phyloP scores from a whole-genome alignment of 1,140 invertebrate genomes.

The Adoxophyes honmai region DNA sequence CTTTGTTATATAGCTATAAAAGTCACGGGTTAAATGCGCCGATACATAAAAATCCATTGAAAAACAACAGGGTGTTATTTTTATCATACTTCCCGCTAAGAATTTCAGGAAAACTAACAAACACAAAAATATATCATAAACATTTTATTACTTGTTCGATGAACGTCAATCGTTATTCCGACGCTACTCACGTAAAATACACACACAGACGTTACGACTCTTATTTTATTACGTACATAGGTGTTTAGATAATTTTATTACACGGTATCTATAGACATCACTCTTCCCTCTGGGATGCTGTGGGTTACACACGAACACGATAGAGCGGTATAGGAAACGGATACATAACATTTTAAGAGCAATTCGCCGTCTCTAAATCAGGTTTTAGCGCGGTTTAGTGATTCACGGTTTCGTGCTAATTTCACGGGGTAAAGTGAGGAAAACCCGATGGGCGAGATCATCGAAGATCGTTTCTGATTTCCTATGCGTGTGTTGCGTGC shows the following conservation, averaged over 20 bases:
- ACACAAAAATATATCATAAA: slow-evolving; percentile 1
- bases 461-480: no score
- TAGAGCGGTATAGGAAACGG: not conserved
- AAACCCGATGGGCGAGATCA: no score
- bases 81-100: not conserved
- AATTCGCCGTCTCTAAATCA: no score
- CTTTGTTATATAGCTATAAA: no score
- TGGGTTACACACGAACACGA: not conserved
- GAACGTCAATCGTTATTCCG: not conserved
- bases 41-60: not conserved
- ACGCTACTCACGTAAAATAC: slow-evolving; percentile 4
- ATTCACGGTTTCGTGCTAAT: not conserved
- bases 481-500: no score
- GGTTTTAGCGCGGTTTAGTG: not conserved
- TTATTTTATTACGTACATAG: slow-evolving; percentile 3
- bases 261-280: not conserved
- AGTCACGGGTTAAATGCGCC: not conserved
- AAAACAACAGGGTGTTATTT: not conserved
- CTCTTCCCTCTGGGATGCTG: not conserved
- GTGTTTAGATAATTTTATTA: slow-evolving; percentile 12
- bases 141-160: slow-evolving; percentile 15
- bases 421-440: no score
- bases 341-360: not conserved
- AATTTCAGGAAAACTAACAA: not conserved
- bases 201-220: not conserved